These are phyloP conservation scores for Campaea margaritaria DNA, from an alignment of 2,888 invertebrate species.

Conservation along the genomic window DNA sequence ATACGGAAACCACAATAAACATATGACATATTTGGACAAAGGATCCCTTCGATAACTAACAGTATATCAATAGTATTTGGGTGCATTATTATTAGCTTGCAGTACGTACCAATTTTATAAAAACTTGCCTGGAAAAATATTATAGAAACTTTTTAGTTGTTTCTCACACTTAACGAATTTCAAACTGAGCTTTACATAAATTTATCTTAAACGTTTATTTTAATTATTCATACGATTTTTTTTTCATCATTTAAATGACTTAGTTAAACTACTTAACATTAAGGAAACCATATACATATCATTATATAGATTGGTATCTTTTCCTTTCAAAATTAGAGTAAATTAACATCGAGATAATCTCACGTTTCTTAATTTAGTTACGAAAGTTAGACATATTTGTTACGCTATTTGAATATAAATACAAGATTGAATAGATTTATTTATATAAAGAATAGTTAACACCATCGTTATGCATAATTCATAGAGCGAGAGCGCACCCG, in stretches of 20 bases:
- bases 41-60: no score
- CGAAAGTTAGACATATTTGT: slow-evolving; percentile 34
- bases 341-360: slow-evolving; percentile 24
- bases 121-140: no score
- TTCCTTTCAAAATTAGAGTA: slow-evolving; percentile 11
- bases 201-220: no score
- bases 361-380: slow-evolving; percentile 32
- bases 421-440: slow-evolving; percentile 25
- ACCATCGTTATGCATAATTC: slow-evolving; percentile 31
- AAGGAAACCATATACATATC: not conserved
- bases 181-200: no score
- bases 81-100: no score
- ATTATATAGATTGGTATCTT: not conserved
- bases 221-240: no score
- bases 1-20: no score
- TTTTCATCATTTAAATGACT: not conserved
- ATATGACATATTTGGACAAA: no score
- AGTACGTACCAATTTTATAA: no score
- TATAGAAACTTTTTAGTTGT: no score
- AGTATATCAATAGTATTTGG: no score
- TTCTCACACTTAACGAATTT: no score
- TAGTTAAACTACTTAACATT: not conserved
- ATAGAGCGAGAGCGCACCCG: slow-evolving; percentile 21
- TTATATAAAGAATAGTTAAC: slow-evolving; percentile 25
- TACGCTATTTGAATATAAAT: slow-evolving; percentile 37